Conservation (phyloP, 2,888 invertebrate genomes). For the Torymus tubicola region DNA sequence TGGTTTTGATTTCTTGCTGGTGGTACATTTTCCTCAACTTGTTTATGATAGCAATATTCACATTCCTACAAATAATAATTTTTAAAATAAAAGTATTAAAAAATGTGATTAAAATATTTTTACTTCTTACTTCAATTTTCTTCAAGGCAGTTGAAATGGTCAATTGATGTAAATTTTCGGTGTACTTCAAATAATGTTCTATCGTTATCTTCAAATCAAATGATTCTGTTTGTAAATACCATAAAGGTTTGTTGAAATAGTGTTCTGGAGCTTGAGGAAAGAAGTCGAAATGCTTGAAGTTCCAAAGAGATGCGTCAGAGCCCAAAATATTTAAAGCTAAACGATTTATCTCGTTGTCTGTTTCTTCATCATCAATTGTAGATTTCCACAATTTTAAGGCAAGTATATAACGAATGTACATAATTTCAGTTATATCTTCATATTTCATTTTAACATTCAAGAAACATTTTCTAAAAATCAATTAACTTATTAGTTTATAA, state of each 20-base stretch:
- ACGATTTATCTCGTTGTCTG: conserved; percentile 65
- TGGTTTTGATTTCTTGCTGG: conserved; percentile 35
- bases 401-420: conserved; percentile 70
- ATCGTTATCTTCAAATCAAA: conserved; percentile 66
- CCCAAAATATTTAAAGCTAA: conserved; percentile 67
- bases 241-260: conserved; percentile 64
- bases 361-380: conserved; percentile 62
- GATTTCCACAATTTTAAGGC: conserved; percentile 70
- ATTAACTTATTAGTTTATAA: conserved; percentile 13
- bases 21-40: conserved; percentile 31
- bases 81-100: neutral
- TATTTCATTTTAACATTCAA: conserved; percentile 56
- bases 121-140: conserved; percentile 14
- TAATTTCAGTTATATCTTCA: conserved; percentile 61
- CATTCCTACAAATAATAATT: conserved; percentile 11
- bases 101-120: neutral
- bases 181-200: conserved; percentile 64
- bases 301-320: conserved; percentile 62
- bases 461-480: conserved; percentile 66
- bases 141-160: neutral
- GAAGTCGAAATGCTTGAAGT: conserved; percentile 61
- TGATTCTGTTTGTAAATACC: conserved; percentile 67
- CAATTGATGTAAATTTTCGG: conserved; percentile 54
- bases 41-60: conserved; percentile 27
- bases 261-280: conserved; percentile 63